Conservation (phyloP, 2,113 vertebrate species). For the Limnothrissa miodon region DNA sequence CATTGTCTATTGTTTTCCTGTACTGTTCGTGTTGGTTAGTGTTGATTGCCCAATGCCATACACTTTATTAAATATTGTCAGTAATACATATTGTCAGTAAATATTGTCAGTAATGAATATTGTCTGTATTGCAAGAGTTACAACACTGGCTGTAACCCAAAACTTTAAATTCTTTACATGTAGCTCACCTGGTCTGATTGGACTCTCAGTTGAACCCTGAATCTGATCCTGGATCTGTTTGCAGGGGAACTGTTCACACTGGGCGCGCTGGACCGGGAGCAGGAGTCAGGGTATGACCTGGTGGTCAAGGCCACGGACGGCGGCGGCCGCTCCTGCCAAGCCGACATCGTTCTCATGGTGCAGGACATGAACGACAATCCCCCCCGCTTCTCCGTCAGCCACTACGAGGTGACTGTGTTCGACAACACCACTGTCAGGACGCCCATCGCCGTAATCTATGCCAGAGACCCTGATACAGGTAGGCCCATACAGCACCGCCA, state of each 20-base stretch:
- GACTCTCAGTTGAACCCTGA: too few species aligned
- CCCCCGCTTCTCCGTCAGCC: constrained; percentile 82
- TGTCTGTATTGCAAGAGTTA: too few species aligned
- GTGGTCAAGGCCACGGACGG: constrained; percentile 90
- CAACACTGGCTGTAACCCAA: too few species aligned
- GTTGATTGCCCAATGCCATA: too few species aligned
- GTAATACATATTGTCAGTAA: too few species aligned
- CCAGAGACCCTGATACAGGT: constrained; percentile 92
- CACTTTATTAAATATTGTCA: too few species aligned
- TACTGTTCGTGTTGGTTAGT: too few species aligned
- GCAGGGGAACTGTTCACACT: constrained; percentile 87
- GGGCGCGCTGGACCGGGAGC: constrained; percentile 81
- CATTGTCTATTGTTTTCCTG: too few species aligned
- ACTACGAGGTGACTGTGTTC: constrained; percentile 86
- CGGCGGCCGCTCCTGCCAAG: constrained; percentile 89
- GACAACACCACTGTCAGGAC: constrained; percentile 93
- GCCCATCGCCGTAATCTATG: constrained; percentile 85
- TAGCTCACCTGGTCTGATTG: too few species aligned
- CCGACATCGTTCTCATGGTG: constrained; percentile 75
- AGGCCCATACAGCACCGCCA: neutral
- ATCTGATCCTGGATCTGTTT: neutral
- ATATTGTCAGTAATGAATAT: too few species aligned
- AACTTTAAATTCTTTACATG: too few species aligned
- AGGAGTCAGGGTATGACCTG: constrained; percentile 73
- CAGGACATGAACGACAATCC: constrained; percentile 92